Conservation (phyloP, 2,888 invertebrate species). For the Pyrrhosoma nymphula region DNA sequence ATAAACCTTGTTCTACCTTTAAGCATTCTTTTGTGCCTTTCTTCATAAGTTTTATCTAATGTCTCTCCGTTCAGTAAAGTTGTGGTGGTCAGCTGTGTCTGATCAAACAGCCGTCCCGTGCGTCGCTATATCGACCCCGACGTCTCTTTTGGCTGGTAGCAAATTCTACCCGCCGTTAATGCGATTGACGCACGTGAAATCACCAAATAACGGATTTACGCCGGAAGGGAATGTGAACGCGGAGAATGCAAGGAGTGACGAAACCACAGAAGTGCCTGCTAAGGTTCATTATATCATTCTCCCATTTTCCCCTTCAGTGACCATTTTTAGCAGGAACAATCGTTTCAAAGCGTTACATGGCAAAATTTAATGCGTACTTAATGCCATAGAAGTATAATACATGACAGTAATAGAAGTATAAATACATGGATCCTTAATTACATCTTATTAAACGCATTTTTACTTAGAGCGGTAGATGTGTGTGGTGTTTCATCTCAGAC, state of each 20-base stretch:
- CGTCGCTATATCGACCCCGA: background rate
- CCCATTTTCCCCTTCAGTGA: background rate
- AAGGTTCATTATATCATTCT: background rate
- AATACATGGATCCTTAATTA: no score
- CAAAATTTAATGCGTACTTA: no score
- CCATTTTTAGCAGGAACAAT: background rate
- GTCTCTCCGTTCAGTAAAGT: background rate
- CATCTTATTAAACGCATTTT: no score
- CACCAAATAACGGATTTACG: background rate
- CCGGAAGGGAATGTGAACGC: background rate
- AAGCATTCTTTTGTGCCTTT: no score
- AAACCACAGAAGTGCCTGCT: background rate
- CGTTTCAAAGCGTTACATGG: no score
- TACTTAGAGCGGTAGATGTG: no score
- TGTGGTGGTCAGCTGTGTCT: background rate
- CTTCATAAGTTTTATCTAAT: no score
- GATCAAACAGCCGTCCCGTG: background rate
- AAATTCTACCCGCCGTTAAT: background rate
- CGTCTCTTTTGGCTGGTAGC: background rate
- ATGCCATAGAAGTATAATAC: no score
- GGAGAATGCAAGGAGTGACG: background rate
- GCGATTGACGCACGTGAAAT: background rate
- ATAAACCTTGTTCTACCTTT: no score
- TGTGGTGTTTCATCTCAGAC: no score
- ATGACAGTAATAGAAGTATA: no score